A percentile compares a stretch with the other conserved stretches of the same genome.
phyloP scores from a whole-genome alignment of 2,797 vertebrate genomes.

The Enteromius radiatus region DNA sequence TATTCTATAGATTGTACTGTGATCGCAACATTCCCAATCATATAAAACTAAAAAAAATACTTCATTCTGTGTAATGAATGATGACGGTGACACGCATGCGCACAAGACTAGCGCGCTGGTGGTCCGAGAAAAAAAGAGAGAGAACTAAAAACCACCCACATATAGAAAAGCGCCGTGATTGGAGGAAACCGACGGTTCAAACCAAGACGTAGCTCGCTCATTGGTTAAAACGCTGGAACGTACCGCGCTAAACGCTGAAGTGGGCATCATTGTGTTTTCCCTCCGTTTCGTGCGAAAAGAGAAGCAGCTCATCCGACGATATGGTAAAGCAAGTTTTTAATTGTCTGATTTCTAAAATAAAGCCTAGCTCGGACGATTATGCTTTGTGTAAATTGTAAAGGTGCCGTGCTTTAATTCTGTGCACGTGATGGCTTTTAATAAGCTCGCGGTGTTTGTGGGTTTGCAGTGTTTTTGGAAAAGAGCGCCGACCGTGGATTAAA shows the following conservation, averaged over 20 bases:
- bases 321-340: slow-evolving; percentile 50
- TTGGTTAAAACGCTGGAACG: slow-evolving; percentile 46
- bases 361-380: not conserved
- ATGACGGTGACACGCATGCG: slow-evolving; percentile 15
- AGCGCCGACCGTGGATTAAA: slow-evolving; percentile 43
- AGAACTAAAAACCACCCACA: not conserved
- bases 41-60: not conserved
- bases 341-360: not conserved
- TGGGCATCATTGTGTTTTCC: slow-evolving; percentile 64
- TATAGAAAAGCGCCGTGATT: slow-evolving; percentile 53
- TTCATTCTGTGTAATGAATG: not conserved
- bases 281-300: slow-evolving; percentile 54
- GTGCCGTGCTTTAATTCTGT: not conserved
- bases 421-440: slow-evolving; percentile 19
- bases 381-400: not conserved
- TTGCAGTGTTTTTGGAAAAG: slow-evolving; percentile 46
- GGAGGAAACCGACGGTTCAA: slow-evolving; percentile 52
- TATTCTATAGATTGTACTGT: not conserved
- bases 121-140: not conserved
- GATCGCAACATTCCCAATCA: not conserved
- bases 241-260: slow-evolving; percentile 34
- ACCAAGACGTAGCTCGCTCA: slow-evolving; percentile 47
- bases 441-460: slow-evolving; percentile 12
- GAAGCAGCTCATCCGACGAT: slow-evolving; percentile 41
- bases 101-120: slow-evolving; percentile 1